phyloP scores from a whole-genome alignment of 35 echinoderm and acorn worm species.

The Apostichopus parvimensis region DNA sequence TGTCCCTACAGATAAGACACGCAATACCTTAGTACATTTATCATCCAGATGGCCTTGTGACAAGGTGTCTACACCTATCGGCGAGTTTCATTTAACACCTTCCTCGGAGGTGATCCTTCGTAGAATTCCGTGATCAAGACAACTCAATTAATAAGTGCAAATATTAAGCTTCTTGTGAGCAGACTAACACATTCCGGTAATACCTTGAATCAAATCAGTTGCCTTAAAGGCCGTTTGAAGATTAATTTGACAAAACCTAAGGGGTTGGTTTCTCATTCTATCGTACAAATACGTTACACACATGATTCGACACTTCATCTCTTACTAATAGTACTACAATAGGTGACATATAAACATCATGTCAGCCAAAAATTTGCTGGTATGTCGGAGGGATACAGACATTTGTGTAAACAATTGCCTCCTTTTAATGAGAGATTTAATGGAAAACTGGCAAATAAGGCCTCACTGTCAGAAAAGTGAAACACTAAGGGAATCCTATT shows the following conservation, averaged over 20 bases:
- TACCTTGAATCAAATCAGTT: not conserved
- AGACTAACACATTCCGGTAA: not conserved
- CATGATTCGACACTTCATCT: not conserved
- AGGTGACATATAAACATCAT: not conserved
- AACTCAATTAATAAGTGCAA: not conserved
- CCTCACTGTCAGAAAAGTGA: not conserved
- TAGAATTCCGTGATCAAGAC: not conserved
- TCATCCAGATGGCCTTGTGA: not conserved
- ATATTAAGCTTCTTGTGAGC: not conserved
- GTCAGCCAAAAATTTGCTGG: not conserved
- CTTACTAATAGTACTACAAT: not conserved
- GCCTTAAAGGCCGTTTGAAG: not conserved
- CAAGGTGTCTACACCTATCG: not conserved
- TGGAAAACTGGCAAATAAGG: not conserved
- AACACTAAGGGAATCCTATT: no score
- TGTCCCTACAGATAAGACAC: not conserved
- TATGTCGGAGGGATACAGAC: not conserved
- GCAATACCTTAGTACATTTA: not conserved
- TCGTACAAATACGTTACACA: not conserved
- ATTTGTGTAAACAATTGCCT: not conserved
- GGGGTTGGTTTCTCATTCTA: no score
- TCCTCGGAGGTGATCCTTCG: not conserved
- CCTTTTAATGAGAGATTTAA: not conserved
- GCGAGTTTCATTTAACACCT: not conserved
- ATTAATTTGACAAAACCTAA: not conserved